Evolutionary conservation across 2,888 invertebrate genomes (phyloP), one percentile per base, ranked within the genome.

Genomic region (Hemicrepidius hirtus): DNA sequence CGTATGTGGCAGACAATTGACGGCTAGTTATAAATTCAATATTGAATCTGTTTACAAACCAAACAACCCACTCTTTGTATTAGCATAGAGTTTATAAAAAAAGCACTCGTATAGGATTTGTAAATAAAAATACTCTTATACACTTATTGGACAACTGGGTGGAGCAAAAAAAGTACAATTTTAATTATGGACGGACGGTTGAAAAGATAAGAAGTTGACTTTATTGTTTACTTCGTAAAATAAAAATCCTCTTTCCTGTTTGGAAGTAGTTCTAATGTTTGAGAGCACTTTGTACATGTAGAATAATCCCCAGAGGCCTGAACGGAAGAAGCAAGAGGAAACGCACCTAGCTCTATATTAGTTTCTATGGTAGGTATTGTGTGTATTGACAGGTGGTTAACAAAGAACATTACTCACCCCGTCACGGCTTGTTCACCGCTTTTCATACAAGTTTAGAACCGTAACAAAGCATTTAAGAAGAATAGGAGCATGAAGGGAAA

Each of bases 341-440:
- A 53, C 50, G 10, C 18, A 10, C 13, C 53, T 28, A 53, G 2
- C n/a, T 53, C 5, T 53, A 32, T 53, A 53, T 28, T 53, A 53
- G 37, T 37, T 57, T 35, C 57, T 57, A 13, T 32, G 18, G n/a
- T 28, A 12, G 16, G 5, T 28, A 50, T 50, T 50, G 57, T 57
- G 16, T 37, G 37, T 57, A 57, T 57, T 37, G 57, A 37, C 57
- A 57, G 57, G 37, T 57, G 37, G 35, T 57, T 16, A 37, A 57
- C 57, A 57, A 57, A 37, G 57, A 35, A 35, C 57, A 57, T 53
- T 53, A 53, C 12, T 53, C 53, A 53, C 7, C 49, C 12, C 12
- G 21, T 49, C 49, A 49, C 20, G 49, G 20, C 6, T 10, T 5
- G 18, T 20, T 12, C 12, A 49, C 12, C 49, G 6, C 12, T 18